Percentiles rank a stretch among this genome's conserved stretches.
Evolutionary conservation across 1,140 invertebrate genomes (phyloP).

Genomic region (Drosophila novamexicana): DNA sequence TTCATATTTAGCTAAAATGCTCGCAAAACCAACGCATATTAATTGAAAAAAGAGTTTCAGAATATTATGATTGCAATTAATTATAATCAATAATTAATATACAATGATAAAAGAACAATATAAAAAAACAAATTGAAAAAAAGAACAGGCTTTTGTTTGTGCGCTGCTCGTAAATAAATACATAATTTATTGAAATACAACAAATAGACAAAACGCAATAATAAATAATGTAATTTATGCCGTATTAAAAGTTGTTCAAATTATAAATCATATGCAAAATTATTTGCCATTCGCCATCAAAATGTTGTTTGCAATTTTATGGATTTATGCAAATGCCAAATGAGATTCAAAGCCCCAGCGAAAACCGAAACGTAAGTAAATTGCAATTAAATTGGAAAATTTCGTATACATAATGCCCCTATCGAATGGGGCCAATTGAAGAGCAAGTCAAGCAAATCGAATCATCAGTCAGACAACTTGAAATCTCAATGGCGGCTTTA

Average conservation of each 20-base stretch:
- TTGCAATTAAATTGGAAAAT: slow-evolving; percentile 48
- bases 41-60: background rate
- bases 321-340: slow-evolving; percentile 57
- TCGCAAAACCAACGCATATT: background rate
- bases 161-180: slow-evolving; percentile 1
- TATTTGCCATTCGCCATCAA: slow-evolving; percentile 24
- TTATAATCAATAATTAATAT: slow-evolving; percentile 25
- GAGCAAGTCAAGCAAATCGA: slow-evolving; percentile 32
- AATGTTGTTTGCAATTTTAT: slow-evolving; percentile 35
- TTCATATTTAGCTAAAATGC: background rate
- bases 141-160: background rate
- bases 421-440: slow-evolving; percentile 24
- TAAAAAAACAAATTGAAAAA: background rate
- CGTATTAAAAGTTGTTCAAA: slow-evolving; percentile 32
- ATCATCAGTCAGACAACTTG: slow-evolving; percentile 48
- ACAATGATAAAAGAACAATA: slow-evolving; percentile 6
- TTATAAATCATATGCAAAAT: slow-evolving; percentile 52
- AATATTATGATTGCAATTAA: slow-evolving; percentile 19
- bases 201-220: slow-evolving; percentile 29
- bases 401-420: background rate
- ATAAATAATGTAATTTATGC: slow-evolving; percentile 59
- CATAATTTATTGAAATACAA: slow-evolving; percentile 12
- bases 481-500: slow-evolving; percentile 44
- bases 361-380: slow-evolving; percentile 47
- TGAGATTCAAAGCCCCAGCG: slow-evolving; percentile 8